Conservation (phyloP, 1,140 invertebrate species). For the Lycorma delicatula region DNA sequence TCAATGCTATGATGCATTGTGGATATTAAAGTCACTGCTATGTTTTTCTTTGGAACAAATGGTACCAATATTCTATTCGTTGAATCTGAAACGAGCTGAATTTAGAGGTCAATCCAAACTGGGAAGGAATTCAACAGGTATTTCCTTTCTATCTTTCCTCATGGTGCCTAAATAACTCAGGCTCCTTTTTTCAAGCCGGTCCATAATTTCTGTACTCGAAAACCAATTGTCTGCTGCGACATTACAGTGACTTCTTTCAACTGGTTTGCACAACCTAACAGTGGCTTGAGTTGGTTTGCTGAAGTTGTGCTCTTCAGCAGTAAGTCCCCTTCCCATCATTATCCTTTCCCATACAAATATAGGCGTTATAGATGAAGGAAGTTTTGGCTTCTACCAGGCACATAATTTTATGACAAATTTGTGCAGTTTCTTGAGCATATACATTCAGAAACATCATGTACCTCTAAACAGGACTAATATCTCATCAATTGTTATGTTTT, state of each 20-base stretch:
- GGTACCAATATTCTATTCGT: slow-evolving; percentile 27
- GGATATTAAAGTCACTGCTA: slow-evolving; percentile 28
- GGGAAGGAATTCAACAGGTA: slow-evolving; percentile 29
- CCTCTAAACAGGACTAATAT: no score
- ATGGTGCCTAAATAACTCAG: slow-evolving; percentile 20
- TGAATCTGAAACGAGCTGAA: slow-evolving; percentile 23
- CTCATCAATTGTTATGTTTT: no score
- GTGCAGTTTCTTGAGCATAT: no score
- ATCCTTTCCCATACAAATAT: not conserved
- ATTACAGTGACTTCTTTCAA: slow-evolving; percentile 29
- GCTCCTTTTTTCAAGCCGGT: slow-evolving; percentile 28
- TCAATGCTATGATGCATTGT: slow-evolving; percentile 26
- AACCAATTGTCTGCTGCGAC: slow-evolving; percentile 37
- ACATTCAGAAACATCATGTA: no score
- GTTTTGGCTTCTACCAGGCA: slow-evolving; percentile 8
- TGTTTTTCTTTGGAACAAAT: slow-evolving; percentile 29
- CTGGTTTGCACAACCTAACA: slow-evolving; percentile 28
- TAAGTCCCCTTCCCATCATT: no score
- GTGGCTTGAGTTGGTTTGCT: slow-evolving; percentile 28
- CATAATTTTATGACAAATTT: no score
- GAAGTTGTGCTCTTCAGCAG: slow-evolving; percentile 23
- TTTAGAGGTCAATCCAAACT: slow-evolving; percentile 1
- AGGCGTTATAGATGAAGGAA: slow-evolving; percentile 15
- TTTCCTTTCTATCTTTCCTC: slow-evolving; percentile 35
- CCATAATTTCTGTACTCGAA: slow-evolving; percentile 28